Evolutionary conservation across 2,797 vertebrate species (phyloP).

Genomic region (Danio choprae): DNA sequence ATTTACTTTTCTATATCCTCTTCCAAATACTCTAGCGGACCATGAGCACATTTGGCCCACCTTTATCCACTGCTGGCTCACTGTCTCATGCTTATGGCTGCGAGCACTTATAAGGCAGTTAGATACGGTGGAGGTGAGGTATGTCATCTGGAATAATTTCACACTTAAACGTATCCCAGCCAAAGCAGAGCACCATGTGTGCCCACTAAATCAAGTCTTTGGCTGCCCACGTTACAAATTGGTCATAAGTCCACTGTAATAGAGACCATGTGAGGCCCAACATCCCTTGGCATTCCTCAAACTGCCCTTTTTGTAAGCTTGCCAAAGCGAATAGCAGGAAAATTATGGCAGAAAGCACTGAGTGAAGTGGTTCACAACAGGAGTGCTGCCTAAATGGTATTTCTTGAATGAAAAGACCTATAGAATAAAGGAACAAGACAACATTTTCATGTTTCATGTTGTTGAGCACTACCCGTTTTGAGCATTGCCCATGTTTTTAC

Average conservation of each 20-base stretch:
- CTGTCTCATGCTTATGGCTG: constrained; percentile 53
- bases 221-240: constrained; percentile 63
- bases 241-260: constrained; percentile 65
- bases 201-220: constrained; percentile 58
- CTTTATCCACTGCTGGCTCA: constrained; percentile 33
- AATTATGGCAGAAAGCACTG: constrained; percentile 26
- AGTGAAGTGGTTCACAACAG: constrained; percentile 35
- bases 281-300: constrained; percentile 47
- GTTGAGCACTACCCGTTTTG: not conserved
- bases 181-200: constrained; percentile 56
- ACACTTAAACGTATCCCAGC: constrained; percentile 60
- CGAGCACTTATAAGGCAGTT: constrained; percentile 58
- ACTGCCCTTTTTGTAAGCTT: constrained; percentile 31
- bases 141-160: constrained; percentile 70
- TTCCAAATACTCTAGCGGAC: constrained; percentile 40
- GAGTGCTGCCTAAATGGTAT: constrained; percentile 34
- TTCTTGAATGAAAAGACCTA: constrained; percentile 9
- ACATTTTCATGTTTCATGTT: not conserved
- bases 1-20: constrained; percentile 46
- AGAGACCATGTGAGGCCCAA: constrained; percentile 60
- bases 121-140: constrained; percentile 58
- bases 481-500: not conserved
- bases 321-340: constrained; percentile 19
- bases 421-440: constrained; percentile 30
- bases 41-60: constrained; percentile 19